Base-by-base conservation (phyloP, 2,113 vertebrate genomes). In the Toxotes chatareus region DNA sequence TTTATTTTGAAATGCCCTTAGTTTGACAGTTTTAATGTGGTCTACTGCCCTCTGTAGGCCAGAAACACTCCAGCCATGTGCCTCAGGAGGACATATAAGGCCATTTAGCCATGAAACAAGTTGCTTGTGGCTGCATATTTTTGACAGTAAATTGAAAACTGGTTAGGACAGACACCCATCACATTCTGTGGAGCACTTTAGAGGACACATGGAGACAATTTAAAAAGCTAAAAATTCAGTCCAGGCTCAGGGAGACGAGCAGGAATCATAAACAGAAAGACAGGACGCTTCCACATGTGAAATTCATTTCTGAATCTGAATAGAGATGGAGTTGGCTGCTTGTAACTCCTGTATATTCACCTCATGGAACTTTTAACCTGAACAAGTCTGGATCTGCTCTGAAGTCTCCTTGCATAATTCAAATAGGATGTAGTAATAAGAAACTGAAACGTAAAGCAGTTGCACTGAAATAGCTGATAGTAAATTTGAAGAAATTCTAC, bases 41-140 rank as follows among this genome's bases (percentile, higher is more conserved):
- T 86, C 17, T 65, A 46, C 59, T 85, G 89, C 89, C 90, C 84
- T 61, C 91, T 93, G 76, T 19, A 51, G 88, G 77, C 19, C 53
- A 62, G 11, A 47, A 5, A 0, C 2, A 47, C 40, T 44, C 38
- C 7, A 46, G 56, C 23, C 23, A 57, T 21, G 9, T 4, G 6
- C 34, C 46, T 51, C 40, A 11, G 19, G 19, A 69, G 62, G 73
- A 63, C 64, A 36, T 56, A 62, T 42, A 78, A 85, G 64, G 76
- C 38, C 4, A 78, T 86, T 38, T 76, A 27, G 6, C 12, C 63
- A 47, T 69, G 47, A 78, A 57, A 85, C 14, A 16, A 73, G 42
- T 76, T 2, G n/a, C 53, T 34, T 77, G 46, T 61, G 31, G 3
- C n/a, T 49, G 69, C 60, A 73, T 1, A 57, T 79, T 72, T 82